A percentile compares a stretch with the other conserved stretches of the same genome.
These are phyloP conservation scores for Prunella strophiata DNA, from an alignment of 2,797 vertebrate species.

Conservation along the genomic window DNA sequence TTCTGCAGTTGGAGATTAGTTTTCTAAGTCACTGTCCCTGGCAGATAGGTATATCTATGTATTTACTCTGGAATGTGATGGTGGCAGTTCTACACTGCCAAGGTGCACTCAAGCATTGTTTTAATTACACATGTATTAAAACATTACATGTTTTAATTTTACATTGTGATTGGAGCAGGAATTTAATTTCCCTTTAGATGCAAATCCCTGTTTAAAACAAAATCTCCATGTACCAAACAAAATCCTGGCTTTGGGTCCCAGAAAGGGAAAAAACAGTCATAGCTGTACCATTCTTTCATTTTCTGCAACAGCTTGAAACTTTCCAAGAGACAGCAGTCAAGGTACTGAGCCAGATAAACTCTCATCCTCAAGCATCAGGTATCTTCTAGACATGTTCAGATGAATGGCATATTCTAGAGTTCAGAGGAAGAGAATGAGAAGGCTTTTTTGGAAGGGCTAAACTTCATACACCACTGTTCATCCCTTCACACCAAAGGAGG, in stretches of 20 bases:
- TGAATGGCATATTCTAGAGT: neutral
- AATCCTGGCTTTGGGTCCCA: neutral
- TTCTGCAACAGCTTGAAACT: neutral
- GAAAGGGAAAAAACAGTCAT: neutral
- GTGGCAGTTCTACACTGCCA: neutral
- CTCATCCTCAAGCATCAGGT: neutral
- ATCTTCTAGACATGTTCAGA: neutral
- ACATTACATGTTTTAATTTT: neutral
- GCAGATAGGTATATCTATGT: neutral
- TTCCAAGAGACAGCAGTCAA: neutral
- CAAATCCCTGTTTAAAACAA: neutral
- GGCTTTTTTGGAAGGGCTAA: neutral
- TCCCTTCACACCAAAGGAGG: neutral
- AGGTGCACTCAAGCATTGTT: neutral
- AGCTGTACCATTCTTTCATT: neutral
- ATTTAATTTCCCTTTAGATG: neutral
- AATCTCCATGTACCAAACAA: neutral
- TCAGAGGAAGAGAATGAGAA: neutral
- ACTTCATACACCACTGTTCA: accelerated
- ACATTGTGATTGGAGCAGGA: neutral
- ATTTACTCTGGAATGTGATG: neutral
- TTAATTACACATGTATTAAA: neutral
- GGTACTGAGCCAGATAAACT: neutral
- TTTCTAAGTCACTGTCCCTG: neutral
- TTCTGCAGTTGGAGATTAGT: neutral